Conservation (phyloP, 2,888 invertebrate genomes). For the Epinotia nisella region DNA sequence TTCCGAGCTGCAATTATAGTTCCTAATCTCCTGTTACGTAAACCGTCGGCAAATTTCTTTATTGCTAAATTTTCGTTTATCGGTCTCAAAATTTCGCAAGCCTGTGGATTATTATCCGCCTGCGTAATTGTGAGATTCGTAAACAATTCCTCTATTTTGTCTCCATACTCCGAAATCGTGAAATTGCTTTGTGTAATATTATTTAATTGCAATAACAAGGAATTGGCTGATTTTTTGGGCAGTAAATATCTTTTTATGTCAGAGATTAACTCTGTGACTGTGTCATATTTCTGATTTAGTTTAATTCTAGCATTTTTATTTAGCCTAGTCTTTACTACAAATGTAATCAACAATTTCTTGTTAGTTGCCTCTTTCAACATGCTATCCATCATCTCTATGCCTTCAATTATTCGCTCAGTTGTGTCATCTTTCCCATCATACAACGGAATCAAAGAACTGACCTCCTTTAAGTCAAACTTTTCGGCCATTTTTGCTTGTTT, state of each 20-base stretch:
- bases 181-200: slow-evolving; percentile 2
- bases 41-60: slow-evolving; percentile 18
- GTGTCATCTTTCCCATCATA: slow-evolving; percentile 6
- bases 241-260: slow-evolving; percentile 22
- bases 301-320: not conserved
- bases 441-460: not conserved
- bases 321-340: not conserved
- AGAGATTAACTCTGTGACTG: not conserved
- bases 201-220: slow-evolving; percentile 8
- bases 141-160: slow-evolving; percentile 13
- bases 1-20: slow-evolving; percentile 10
- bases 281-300: not conserved
- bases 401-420: not conserved
- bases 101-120: not conserved
- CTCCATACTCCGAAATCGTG: not conserved
- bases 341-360: slow-evolving; percentile 19
- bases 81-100: slow-evolving; percentile 24
- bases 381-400: slow-evolving; percentile 11
- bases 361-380: not conserved
- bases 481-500: slow-evolving; percentile 10
- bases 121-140: slow-evolving; percentile 15
- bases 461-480: not conserved
- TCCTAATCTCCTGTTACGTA: not conserved
- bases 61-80: slow-evolving; percentile 15
- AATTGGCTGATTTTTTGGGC: slow-evolving; percentile 19